Percentiles rank a stretch among this genome's conserved stretches.
Evolutionary conservation across 2,888 invertebrate genomes (phyloP).

Genomic region (Theristus sp.): DNA sequence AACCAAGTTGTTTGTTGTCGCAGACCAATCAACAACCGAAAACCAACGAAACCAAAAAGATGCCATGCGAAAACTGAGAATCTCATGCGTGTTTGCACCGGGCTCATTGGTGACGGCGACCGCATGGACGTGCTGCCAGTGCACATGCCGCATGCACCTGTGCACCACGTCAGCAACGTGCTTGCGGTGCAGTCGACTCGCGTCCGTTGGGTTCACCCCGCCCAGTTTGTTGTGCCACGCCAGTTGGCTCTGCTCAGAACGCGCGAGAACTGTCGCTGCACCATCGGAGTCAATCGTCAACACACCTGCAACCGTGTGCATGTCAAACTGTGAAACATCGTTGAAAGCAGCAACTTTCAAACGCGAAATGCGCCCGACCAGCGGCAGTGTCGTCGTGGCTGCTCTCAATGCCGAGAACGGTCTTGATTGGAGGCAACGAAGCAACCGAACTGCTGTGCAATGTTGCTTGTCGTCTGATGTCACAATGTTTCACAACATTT

Average conservation of each 20-base stretch:
- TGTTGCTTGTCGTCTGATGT: too few species aligned
- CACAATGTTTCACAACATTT: too few species aligned
- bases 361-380: too few species aligned
- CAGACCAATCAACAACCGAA: neutral
- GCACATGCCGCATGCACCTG: neutral
- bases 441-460: too few species aligned
- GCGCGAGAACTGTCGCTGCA: neutral
- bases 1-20: too few species aligned
- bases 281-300: neutral
- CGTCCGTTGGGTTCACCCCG: slow-evolving; percentile 42
- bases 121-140: neutral
- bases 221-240: slow-evolving; percentile 25
- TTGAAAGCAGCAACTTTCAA: too few species aligned
- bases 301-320: too few species aligned
- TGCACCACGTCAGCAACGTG: neutral
- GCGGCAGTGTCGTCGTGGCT: slow-evolving; percentile 75
- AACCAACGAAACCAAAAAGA: too few species aligned
- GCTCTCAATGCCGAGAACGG: slow-evolving; percentile 77
- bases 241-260: neutral
- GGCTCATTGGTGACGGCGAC: neutral
- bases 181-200: neutral
- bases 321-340: too few species aligned
- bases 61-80: too few species aligned
- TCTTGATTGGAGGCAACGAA: neutral
- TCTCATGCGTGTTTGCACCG: too few species aligned